Base-by-base conservation (phyloP, 2,113 vertebrate genomes). In the Eira barbara region DNA sequence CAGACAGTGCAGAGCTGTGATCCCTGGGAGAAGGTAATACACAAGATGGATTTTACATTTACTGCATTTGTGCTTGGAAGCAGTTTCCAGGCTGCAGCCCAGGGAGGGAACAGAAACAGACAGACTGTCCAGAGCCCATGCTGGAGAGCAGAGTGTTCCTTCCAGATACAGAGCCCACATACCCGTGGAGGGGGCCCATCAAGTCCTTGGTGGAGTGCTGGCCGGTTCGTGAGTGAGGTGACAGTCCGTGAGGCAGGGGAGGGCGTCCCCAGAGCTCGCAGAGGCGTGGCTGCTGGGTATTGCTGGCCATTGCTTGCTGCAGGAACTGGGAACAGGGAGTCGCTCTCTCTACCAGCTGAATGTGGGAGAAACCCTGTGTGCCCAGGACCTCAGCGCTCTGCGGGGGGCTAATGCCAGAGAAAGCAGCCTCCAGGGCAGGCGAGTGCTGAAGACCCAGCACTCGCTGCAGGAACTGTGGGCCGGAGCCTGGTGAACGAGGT, bases 11-110 rank as follows among this genome's bases (percentile, higher is more conserved):
- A 7, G 81, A 55, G 17, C 79, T 67, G 5, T 18, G 78, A 14
- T 34, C 69, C 61, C 0, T 36, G 27, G 3, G 86, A 61, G 52
- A 12, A 29, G 42, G 73, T 61, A 2, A 11, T 17, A 0, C 7
- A 2, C 45, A 23, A 34, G 3, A 23, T 29, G 42, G 7, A 0
- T 36, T 17, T 17, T 1, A 1, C 18, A 42, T 25, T 25, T 4
- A 8, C 21, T 59, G 15, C 23, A 4, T 7, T 25, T n/a, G 45
- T 1, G 9, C 17, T 27, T 63, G 52, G 59, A 67, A 49, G 31
- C 29, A 17, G 79, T 15, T 74, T 74, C 47, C 9, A 34, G 85
- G 78, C 42, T 29, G 21, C 20, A 23, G 47, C n/a, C 5, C 27
- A 3, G 31, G 67, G 15, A 39, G 23, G 61, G 57, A 65, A 13